Evolutionary conservation across 1,140 invertebrate species (phyloP), one percentile per base, ranked within the genome.

Genomic region (Colletes gigas): DNA sequence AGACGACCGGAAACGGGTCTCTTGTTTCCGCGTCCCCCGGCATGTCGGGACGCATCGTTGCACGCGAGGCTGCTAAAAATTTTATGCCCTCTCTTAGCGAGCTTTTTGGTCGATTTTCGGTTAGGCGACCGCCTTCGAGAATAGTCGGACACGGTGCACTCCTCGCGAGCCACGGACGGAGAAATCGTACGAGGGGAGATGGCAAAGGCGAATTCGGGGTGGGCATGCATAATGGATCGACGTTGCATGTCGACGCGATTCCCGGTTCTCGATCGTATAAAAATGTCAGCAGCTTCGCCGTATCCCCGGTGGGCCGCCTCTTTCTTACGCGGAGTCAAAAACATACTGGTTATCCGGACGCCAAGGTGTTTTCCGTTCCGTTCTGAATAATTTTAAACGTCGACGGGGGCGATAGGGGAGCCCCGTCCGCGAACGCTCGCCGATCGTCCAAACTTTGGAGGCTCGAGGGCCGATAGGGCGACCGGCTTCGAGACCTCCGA

Each of bases 221-320:
- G 44, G 65, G 75, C 84, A 86, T 86, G 84, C 84, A 86, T 86
- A 86, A 86, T 86, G 84, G 84, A 86, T 86, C 75, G 60, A 50
- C 72, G 80, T 75, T 85, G 83, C 84, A 84, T 86, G 83, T 85
- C 83, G 83, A 82, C 78, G 84, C 84, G 84, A 83, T 81, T 70
- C 74, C 52, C 73, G 70, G 50, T 69, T 70, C 81, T 81, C 75
- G 84, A 82, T 78, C 80, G 83, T 71, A 85, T 85, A 86, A 86
- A 86, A 85, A 82, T 85, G 75, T 86, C 84, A 75, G 71, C 80
- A 82, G 80, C 74, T 82, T 85, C 78, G 41, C 74, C 66, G 60
- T 19, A 54, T 68, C 66, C 57, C 73, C 50, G 8, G n/a, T n/a
- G 15, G 44, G 8, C 69, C 19, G 54, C 55, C 75, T 70, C 60